Conservation (phyloP, 2,888 invertebrate genomes). For the Clostera curtula region DNA sequence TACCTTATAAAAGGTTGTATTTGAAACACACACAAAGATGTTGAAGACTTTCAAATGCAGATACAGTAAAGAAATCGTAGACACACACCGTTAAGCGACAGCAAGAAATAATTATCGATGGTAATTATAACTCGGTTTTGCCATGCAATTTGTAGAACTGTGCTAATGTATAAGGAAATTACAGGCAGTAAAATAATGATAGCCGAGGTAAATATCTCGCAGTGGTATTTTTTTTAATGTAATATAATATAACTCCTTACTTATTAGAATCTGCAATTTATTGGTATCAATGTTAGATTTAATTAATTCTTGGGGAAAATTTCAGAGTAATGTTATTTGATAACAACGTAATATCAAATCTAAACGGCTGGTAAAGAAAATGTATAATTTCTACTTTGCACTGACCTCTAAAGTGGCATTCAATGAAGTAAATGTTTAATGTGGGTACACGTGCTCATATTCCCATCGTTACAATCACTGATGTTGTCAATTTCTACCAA, state of each 20-base stretch:
- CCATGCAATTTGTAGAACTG: slow-evolving; percentile 62
- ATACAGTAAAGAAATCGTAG: too few relatives aligned
- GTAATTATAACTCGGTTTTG: slow-evolving; percentile 55
- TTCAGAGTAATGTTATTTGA: slow-evolving; percentile 27
- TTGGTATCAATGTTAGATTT: too few relatives aligned
- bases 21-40: too few relatives aligned
- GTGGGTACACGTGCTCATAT: slow-evolving; percentile 52
- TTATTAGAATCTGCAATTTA: too few relatives aligned
- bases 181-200: slow-evolving; percentile 66
- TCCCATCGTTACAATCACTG: slow-evolving; percentile 57
- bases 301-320: too few relatives aligned
- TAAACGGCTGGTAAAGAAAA: slow-evolving; percentile 16
- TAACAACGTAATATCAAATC: slow-evolving; percentile 35
- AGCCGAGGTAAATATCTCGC: slow-evolving; percentile 54
- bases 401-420: slow-evolving; percentile 34
- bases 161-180: slow-evolving; percentile 67
- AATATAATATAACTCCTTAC: too few relatives aligned
- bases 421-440: slow-evolving; percentile 53
- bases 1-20: too few relatives aligned
- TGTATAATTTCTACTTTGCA: slow-evolving; percentile 53
- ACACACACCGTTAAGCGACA: too few relatives aligned
- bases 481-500: slow-evolving; percentile 61
- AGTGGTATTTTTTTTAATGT: slow-evolving; percentile 53
- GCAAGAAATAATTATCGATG: slow-evolving; percentile 53
- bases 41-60: too few relatives aligned